Base-by-base conservation (phyloP, 2,888 invertebrate genomes). In the Sphecodes monilicornis region DNA sequence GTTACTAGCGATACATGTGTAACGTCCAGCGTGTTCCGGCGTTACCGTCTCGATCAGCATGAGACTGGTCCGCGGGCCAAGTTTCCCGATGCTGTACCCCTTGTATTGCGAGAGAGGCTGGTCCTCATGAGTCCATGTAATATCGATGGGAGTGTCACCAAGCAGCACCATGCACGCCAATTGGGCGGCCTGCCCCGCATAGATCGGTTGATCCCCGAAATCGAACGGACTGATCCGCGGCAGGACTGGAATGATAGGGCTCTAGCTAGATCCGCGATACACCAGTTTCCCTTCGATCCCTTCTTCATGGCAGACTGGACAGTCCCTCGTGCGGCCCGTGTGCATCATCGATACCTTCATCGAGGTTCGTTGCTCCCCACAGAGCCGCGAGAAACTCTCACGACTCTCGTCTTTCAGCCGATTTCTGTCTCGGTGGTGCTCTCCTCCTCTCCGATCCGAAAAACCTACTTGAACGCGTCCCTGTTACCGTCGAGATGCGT, bases 181-280 rank as follows among this genome's bases (percentile, higher is more conserved):
- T 95, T 98, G 97, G 91, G 97, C 97, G 87, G 97, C 97, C 95
- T 97, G 97, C 89, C 97, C 98, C 93, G 97, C 97, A 95, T 96
- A 97, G 91, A 97, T 96, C 92, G 97, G 97, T 90, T 96, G 96
- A 94, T 96, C 96, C 88, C 97, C 97, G 95, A 98, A 97, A 94
- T 96, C 96, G 95, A 98, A 98, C 92, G 97, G 97, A 95, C 96
- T 97, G 95, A 98, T 97, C 95, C 96, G 97, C 94, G 98, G 98
- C 93, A 97, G 94, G 95, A 98, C 98, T 98, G 97, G 95, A 97
- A 90, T 71, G 84, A 83, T 88, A 89, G 64, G 54, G 85, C 68
- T 46, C 76, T 68, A 78, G 73, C 81, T 87, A 86, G 81, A 84
- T 83, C 80, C 82, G 69, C 41, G 78, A 11, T 13, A n/a, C 41